Evolutionary conservation across 2,797 vertebrate genomes (phyloP), one percentile per base, ranked within the genome.

Genomic region (Jordanella pulchra): DNA sequence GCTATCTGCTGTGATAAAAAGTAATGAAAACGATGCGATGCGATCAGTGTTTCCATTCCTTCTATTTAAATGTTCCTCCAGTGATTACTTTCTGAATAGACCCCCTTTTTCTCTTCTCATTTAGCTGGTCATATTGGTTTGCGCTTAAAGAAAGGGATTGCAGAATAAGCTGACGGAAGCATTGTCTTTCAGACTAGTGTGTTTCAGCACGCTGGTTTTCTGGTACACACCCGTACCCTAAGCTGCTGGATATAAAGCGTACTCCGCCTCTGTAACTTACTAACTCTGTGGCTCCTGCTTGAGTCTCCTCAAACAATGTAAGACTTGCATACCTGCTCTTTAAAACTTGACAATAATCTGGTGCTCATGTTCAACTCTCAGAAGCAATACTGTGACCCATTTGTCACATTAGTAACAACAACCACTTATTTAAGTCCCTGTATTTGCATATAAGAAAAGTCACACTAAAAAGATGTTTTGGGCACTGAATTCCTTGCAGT

Each of bases 1-100:
- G 42, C 69, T 76, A 69, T 70, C 76, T 69, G 27, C 70, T 53
- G 54, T 1, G n/a, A 85, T 51, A 65, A 23, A 69, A 61, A 35
- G 55, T 73, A 45, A 60, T 27, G 44, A 47, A 60, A 69, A 69
- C 68, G 85, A 80, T 1, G 32, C 56, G 15, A 7, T 39, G 60
- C 42, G 25, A 45, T 72, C 25, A 56, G 25, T n/a, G 7, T 73
- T 67, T 17, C 44, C 42, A 81, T 65, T 76, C 58, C 35, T 25
- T n/a, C 15, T 44, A 63, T 42, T 66, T 67, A 32, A 32, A 35
- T 51, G 12, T 67, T 23, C 13, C 30, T 23, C 7, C 48, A 51
- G 28, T 15, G 35, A 63, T 42, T 63, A 7, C 23, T n/a, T 51
- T 53, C 28, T 50, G 27, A 67, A 50, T 65, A 30, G 48, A n/a